phyloP scores from a whole-genome alignment of 2,888 invertebrate genomes.

The Pandemis heparana region DNA sequence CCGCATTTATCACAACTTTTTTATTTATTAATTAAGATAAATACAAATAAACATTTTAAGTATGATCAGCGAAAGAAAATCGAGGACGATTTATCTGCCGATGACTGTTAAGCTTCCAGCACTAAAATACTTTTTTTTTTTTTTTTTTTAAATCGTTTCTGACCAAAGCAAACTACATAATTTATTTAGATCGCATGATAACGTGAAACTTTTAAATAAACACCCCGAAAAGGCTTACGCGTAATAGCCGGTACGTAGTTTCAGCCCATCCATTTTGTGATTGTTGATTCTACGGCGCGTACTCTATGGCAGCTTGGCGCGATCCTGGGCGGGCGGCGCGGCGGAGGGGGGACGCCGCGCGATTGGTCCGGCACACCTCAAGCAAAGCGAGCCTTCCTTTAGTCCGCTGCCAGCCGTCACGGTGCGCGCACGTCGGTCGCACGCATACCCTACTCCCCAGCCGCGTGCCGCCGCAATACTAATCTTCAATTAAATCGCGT shows the following conservation, averaged over 20 bases:
- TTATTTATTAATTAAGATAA: no score
- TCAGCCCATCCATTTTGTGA: conserved; percentile 27
- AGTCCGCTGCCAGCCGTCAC: conserved; percentile 66
- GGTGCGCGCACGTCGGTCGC: conserved; percentile 53
- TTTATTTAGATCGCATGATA: not conserved
- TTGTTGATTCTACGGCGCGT: conserved; percentile 54
- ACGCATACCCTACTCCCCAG: conserved; percentile 47
- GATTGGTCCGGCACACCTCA: conserved; percentile 67
- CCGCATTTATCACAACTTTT: no score
- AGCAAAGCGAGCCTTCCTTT: conserved; percentile 68
- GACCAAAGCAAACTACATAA: not conserved
- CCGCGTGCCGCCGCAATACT: conserved; percentile 69
- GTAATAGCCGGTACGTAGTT: not conserved
- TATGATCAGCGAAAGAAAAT: no score
- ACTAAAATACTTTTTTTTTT: no score
- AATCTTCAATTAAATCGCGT: conserved; percentile 73
- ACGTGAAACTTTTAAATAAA: conserved; percentile 4
- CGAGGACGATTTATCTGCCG: no score
- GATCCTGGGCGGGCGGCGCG: conserved; percentile 72
- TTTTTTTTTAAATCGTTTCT: not conserved
- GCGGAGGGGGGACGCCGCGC: conserved; percentile 53
- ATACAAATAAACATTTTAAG: no score
- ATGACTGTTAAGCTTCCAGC: no score
- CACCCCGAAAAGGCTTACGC: conserved; percentile 13
- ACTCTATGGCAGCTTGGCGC: conserved; percentile 53